Conservation (phyloP, 2,888 invertebrate genomes). For the Camponotus fellah region DNA sequence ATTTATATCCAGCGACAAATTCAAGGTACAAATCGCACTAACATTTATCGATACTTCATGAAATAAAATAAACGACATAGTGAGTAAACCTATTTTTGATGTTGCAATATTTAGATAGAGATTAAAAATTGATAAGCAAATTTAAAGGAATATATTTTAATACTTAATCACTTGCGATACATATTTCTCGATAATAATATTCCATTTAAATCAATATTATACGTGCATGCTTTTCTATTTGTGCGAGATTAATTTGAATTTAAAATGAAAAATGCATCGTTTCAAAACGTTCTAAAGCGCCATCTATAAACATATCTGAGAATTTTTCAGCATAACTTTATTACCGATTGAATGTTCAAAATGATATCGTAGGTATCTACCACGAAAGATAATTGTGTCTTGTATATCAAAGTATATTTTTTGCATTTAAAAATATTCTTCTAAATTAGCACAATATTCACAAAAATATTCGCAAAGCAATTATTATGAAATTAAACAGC, state of each 20-base stretch:
- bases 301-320: conserved; percentile 8
- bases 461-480: background rate
- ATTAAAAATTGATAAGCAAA: background rate
- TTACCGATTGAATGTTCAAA: background rate
- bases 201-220: background rate
- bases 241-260: background rate
- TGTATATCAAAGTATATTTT: background rate
- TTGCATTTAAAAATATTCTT: background rate
- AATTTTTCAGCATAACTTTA: background rate
- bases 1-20: too few species aligned
- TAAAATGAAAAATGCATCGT: background rate
- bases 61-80: too few species aligned
- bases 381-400: background rate
- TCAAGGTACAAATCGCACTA: too few species aligned
- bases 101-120: background rate
- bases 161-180: background rate
- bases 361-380: background rate
- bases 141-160: background rate
- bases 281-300: background rate
- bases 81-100: too few species aligned
- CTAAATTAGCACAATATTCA: background rate
- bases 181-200: background rate
- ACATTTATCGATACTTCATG: too few species aligned
- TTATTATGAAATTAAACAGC: background rate
- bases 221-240: background rate